Conservation (phyloP, 2,113 vertebrate genomes). For the Falcunculus frontatus region DNA sequence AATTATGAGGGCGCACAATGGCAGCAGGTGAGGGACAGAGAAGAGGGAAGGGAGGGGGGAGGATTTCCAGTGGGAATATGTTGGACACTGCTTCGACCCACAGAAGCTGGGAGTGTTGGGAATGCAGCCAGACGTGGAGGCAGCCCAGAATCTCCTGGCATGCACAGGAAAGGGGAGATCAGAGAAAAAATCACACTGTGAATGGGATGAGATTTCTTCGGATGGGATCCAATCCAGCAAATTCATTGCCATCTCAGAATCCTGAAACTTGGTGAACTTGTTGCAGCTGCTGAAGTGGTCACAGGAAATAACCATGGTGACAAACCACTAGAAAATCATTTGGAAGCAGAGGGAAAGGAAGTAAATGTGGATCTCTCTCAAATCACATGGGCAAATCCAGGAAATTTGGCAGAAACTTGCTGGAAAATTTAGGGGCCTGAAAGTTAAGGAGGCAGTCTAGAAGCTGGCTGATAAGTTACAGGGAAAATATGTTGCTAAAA, state of each 20-base stretch:
- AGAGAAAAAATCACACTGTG: not conserved
- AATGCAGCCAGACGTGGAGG: not conserved
- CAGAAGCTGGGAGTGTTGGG: not conserved
- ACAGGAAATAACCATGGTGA: not conserved
- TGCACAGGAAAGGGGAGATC: not conserved
- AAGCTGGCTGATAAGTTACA: not conserved
- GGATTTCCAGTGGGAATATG: not conserved
- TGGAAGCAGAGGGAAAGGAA: not conserved
- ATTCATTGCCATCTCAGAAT: not conserved
- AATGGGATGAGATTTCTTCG: not conserved
- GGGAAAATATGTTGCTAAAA: not conserved
- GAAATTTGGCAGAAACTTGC: not conserved
- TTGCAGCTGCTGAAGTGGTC: not conserved
- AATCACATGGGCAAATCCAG: not conserved
- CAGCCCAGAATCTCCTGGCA: not conserved
- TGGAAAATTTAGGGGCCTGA: not conserved
- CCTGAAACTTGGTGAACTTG: not conserved
- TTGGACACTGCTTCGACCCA: not conserved
- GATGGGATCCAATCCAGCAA: not conserved
- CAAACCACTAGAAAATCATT: not conserved
- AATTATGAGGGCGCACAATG: not conserved
- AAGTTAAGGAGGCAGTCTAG: not conserved
- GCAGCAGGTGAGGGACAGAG: not conserved
- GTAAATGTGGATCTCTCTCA: not conserved
- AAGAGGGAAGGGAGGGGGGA: not conserved